Conservation (phyloP, 2,797 vertebrate species). For the Eutrigla gurnardus region DNA sequence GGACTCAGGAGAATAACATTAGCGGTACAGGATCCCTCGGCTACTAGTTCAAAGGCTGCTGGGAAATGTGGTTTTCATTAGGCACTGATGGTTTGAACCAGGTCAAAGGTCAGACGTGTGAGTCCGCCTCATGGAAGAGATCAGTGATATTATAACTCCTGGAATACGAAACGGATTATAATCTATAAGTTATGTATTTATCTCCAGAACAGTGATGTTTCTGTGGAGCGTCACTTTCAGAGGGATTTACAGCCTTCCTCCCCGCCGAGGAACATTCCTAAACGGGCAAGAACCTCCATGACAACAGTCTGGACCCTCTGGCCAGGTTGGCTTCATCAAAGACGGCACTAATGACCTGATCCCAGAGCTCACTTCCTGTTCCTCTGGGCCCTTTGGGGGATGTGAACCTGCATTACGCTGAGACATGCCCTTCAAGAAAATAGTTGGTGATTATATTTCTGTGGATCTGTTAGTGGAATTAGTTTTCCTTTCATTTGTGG, state of each 20-base stretch:
- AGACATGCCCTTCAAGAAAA: background rate
- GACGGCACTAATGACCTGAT: conserved; percentile 25
- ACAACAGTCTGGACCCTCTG: conserved; percentile 40
- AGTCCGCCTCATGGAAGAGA: conserved; percentile 1
- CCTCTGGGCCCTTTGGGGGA: conserved; percentile 3
- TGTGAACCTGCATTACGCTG: background rate
- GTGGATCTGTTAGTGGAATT: too few species aligned
- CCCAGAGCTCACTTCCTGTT: conserved; percentile 44
- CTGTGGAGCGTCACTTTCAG: conserved; percentile 67
- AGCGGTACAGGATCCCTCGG: conserved; percentile 40
- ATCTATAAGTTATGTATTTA: background rate
- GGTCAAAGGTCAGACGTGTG: conserved; percentile 44
- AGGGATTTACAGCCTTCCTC: conserved; percentile 67
- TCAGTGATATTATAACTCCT: background rate
- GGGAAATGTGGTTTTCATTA: conserved; percentile 69
- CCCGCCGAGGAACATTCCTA: conserved; percentile 62
- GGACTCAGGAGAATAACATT: conserved; percentile 67
- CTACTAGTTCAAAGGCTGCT: conserved; percentile 47
- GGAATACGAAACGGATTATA: background rate
- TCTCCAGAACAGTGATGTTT: background rate
- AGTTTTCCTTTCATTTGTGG: too few species aligned
- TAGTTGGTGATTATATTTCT: too few species aligned
- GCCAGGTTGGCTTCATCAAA: conserved; percentile 38
- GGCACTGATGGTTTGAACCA: conserved; percentile 53
- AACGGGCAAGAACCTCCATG: conserved; percentile 25